Evolutionary conservation across 2,888 invertebrate species (phyloP).

Genomic region (Oasisia sp.): DNA sequence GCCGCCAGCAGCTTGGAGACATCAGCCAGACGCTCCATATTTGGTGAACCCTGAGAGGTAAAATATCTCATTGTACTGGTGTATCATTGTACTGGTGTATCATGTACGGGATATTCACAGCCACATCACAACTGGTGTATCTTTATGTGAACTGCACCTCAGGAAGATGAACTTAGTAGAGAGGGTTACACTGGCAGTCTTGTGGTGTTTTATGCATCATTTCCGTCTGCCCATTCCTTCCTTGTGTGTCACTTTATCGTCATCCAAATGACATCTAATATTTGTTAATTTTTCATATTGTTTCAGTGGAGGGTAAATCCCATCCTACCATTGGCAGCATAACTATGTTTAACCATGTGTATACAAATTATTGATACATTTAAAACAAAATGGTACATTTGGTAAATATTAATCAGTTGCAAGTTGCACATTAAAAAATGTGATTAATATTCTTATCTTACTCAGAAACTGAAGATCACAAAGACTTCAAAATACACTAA

Average conservation of each 20-base stretch:
- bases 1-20: conserved; percentile 13
- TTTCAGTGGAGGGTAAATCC: background rate
- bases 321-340: background rate
- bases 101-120: background rate
- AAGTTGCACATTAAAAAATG: background rate
- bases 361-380: background rate
- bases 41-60: conserved; percentile 33
- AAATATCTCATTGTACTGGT: background rate
- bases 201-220: background rate
- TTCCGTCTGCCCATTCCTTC: background rate
- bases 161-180: background rate
- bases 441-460: background rate
- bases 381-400: background rate
- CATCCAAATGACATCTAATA: background rate
- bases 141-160: background rate
- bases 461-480: background rate
- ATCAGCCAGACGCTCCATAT: conserved; percentile 30
- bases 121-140: background rate
- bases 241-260: background rate
- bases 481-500: background rate
- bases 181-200: background rate
- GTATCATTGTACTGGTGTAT: background rate
- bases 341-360: background rate
- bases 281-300: background rate
- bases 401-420: background rate